These are phyloP conservation scores for Heliconius eleuchia DNA, from an alignment of 1,140 invertebrate species.

Conservation along the genomic window DNA sequence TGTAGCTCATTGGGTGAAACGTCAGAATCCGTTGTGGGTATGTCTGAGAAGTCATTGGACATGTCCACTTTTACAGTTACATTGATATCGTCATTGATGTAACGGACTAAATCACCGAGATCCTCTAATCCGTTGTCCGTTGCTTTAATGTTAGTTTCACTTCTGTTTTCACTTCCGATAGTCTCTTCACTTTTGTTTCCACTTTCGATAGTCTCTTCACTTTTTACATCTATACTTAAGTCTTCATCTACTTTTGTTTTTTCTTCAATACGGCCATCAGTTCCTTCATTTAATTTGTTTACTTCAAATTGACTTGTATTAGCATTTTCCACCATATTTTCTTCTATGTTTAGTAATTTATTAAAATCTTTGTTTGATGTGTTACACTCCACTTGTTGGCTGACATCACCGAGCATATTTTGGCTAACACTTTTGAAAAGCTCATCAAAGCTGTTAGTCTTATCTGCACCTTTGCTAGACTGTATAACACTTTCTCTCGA, in stretches of 20 bases:
- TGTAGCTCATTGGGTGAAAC: constrained; percentile 15
- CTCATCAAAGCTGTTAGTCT: constrained; percentile 9
- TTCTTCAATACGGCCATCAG: background rate
- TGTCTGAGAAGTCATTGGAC: constrained; percentile 18
- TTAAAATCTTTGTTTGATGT: background rate
- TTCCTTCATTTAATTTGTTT: background rate
- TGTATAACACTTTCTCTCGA: constrained; percentile 1
- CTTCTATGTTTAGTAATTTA: background rate
- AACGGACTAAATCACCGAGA: constrained; percentile 4
- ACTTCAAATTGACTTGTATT: background rate
- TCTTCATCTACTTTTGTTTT: background rate
- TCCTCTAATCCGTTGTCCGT: background rate
- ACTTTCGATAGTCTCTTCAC: background rate
- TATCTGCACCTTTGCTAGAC: background rate
- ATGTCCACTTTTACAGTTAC: constrained; percentile 15
- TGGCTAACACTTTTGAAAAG: background rate
- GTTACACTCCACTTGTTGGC: background rate
- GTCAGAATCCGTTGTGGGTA: constrained; percentile 17
- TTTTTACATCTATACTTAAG: background rate
- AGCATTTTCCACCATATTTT: background rate
- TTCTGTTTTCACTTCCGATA: background rate
- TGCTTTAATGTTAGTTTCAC: background rate
- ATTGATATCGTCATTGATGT: constrained; percentile 15
- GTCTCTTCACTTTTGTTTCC: background rate
- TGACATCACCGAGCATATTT: background rate